These are phyloP conservation scores for Bombus picipes DNA, from an alignment of 1,140 invertebrate genomes.

Conservation along the genomic window DNA sequence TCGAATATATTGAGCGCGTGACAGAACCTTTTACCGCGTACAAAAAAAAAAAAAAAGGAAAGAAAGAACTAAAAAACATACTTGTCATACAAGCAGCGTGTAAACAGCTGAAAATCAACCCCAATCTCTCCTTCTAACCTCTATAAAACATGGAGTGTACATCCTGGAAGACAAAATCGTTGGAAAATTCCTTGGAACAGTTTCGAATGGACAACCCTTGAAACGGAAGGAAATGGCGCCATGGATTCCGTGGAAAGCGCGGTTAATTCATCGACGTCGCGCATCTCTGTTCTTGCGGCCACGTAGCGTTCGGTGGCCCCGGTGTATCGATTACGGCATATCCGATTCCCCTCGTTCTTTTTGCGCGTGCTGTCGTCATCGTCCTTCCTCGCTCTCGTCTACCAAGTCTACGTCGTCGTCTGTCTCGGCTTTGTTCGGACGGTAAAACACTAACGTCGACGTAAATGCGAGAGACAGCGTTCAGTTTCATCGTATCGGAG, in stretches of 20 bases:
- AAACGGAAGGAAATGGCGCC: conserved; percentile 9
- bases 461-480: conserved; percentile 40
- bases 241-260: conserved; percentile 32
- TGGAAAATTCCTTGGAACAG: background rate
- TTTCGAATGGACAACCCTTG: background rate
- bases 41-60: too few relatives aligned
- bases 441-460: conserved; percentile 53
- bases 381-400: background rate
- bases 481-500: conserved; percentile 38
- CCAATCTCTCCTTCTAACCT: background rate
- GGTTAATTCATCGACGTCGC: conserved; percentile 33
- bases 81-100: background rate
- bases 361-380: conserved; percentile 29
- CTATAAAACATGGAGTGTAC: background rate
- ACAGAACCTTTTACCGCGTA: too few relatives aligned
- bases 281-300: conserved; percentile 36
- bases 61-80: background rate
- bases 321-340: conserved; percentile 51
- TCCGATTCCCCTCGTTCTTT: conserved; percentile 48
- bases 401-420: conserved; percentile 20
- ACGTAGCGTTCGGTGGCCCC: conserved; percentile 42
- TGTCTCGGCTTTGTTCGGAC: conserved; percentile 22
- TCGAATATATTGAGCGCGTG: too few relatives aligned
- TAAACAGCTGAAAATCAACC: background rate
- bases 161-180: background rate